These are phyloP conservation scores for Parauchenoglanis ngamensis DNA, from an alignment of 2,797 vertebrate genomes.

Conservation along the genomic window DNA sequence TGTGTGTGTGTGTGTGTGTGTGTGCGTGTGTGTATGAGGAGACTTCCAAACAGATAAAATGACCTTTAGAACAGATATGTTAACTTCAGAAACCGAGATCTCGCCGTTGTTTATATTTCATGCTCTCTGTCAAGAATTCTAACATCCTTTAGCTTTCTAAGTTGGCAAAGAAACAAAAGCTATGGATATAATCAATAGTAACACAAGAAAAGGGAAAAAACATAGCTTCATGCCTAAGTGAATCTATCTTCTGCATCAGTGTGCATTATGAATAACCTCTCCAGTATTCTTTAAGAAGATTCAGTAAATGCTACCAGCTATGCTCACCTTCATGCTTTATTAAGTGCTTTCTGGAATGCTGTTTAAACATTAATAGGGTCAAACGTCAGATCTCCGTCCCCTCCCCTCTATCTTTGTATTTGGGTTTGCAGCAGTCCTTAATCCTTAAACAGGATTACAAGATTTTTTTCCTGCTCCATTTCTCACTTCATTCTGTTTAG, in stretches of 20 bases:
- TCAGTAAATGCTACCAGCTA: slow-evolving; percentile 33
- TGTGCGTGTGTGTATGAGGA: not conserved
- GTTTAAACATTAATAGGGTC: slow-evolving; percentile 57
- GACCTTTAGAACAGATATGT: slow-evolving; percentile 24
- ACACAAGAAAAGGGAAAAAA: slow-evolving; percentile 14
- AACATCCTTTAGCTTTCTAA: slow-evolving; percentile 7
- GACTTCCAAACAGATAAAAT: not conserved
- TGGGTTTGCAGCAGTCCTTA: slow-evolving; percentile 55
- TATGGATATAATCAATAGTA: slow-evolving; percentile 12
- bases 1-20: not conserved
- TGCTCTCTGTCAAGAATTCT: slow-evolving; percentile 16
- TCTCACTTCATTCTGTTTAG: slow-evolving; percentile 48
- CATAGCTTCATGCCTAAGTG: slow-evolving; percentile 2
- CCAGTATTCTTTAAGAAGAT: slow-evolving; percentile 30
- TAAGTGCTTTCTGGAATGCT: slow-evolving; percentile 43
- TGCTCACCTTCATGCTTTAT: slow-evolving; percentile 44
- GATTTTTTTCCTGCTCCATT: slow-evolving; percentile 57
- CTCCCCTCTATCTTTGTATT: slow-evolving; percentile 54
- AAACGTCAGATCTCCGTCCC: slow-evolving; percentile 52
- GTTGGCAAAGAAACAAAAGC: slow-evolving; percentile 15
- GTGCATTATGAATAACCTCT: slow-evolving; percentile 38
- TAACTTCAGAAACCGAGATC: slow-evolving; percentile 1
- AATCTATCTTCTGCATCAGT: slow-evolving; percentile 25
- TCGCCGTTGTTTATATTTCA: slow-evolving; percentile 5
- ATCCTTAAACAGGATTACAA: slow-evolving; percentile 63